A percentile compares a stretch with the other conserved stretches of the same genome.
Conservation (phyloP, 2,113 vertebrate genomes). For the Phrynosoma platyrhinos region DNA sequence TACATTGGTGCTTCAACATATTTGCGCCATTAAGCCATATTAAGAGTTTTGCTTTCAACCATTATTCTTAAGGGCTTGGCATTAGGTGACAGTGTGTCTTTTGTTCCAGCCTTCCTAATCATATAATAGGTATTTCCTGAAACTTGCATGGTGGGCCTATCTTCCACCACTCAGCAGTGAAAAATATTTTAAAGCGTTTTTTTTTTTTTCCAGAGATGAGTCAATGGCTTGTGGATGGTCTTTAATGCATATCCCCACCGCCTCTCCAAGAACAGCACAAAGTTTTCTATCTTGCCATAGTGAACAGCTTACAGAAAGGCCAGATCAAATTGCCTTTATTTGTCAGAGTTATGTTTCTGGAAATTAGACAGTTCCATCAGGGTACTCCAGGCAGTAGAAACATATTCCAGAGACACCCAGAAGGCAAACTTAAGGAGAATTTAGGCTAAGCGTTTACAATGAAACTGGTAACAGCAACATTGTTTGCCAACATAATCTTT, state of each 20-base stretch:
- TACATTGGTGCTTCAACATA: constrained; percentile 39
- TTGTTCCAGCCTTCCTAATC: not conserved
- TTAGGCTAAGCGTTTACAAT: not conserved
- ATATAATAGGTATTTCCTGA: constrained; percentile 18
- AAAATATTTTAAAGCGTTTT: constrained; percentile 11
- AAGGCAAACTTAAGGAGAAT: not conserved
- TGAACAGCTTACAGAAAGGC: not conserved
- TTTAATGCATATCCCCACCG: not conserved
- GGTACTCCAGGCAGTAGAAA: not conserved
- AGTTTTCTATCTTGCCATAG: not conserved
- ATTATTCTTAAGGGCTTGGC: constrained; percentile 33
- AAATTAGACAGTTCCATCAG: not conserved
- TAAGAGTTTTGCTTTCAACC: not conserved
- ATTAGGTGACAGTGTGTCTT: not conserved
- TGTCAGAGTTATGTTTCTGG: not conserved
- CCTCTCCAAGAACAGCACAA: not conserved
- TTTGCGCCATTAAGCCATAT: constrained; percentile 33
- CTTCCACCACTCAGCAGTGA: not conserved
- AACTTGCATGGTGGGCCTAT: constrained; percentile 10
- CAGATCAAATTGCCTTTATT: not conserved
- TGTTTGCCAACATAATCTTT: not conserved
- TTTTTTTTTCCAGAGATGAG: not conserved
- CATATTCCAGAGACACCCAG: not conserved
- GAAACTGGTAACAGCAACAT: not conserved
- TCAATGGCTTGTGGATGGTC: not conserved